Evolutionary conservation across 2,888 invertebrate genomes (phyloP).

Genomic region (Tupiocoris notatus): DNA sequence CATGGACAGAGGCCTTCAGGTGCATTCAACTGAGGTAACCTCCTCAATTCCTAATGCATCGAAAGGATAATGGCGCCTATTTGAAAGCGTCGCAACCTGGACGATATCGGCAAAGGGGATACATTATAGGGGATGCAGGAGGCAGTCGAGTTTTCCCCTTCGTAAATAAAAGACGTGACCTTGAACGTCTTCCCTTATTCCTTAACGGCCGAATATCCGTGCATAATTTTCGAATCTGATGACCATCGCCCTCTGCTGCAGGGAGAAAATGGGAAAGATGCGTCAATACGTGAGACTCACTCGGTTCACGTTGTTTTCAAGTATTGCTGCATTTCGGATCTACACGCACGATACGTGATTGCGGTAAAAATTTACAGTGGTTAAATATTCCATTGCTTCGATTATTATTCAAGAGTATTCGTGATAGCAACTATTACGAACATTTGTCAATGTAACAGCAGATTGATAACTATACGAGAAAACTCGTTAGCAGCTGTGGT

Average conservation of each 20-base stretch:
- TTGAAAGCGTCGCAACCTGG: not conserved
- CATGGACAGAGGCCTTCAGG: not conserved
- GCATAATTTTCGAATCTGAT: slow-evolving; percentile 11
- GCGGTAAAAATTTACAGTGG: too few relatives aligned
- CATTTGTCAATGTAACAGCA: too few relatives aligned
- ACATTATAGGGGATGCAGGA: not conserved
- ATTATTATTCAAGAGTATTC: too few relatives aligned
- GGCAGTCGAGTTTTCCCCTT: not conserved
- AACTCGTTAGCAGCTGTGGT: too few relatives aligned
- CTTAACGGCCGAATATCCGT: not conserved
- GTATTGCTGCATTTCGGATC: too few relatives aligned
- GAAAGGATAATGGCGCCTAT: not conserved
- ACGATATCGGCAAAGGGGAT: not conserved
- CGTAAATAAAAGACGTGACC: slow-evolving; percentile 16
- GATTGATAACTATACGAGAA: too few relatives aligned
- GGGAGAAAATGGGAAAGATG: not conserved
- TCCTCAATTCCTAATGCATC: not conserved
- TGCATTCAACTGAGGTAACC: not conserved
- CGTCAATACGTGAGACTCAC: slow-evolving; percentile 9
- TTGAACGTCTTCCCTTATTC: not conserved
- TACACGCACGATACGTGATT: too few relatives aligned
- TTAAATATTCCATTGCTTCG: too few relatives aligned
- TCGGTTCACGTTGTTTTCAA: not conserved
- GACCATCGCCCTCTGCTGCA: not conserved
- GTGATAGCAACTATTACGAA: too few relatives aligned